Percentiles rank a stretch among this genome's conserved stretches.
Evolutionary conservation across 2,113 vertebrate genomes (phyloP).

Genomic region (Sminthopsis crassicaudata): DNA sequence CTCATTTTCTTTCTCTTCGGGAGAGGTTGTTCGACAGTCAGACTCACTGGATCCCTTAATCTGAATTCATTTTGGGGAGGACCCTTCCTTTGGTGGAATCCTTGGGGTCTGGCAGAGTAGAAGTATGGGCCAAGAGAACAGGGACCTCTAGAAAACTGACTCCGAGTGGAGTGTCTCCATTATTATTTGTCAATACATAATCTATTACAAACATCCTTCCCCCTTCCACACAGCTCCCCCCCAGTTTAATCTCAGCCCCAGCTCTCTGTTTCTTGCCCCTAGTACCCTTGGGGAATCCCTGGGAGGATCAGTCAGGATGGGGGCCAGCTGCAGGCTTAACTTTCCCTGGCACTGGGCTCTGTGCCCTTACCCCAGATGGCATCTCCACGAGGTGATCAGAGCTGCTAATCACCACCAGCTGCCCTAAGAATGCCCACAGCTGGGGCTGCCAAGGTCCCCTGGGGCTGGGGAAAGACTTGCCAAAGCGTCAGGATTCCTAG

Average conservation of each 20-base stretch:
- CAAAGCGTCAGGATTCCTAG: neutral
- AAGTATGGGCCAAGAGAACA: neutral
- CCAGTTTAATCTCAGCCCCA: neutral
- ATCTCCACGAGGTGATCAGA: conserved; percentile 80
- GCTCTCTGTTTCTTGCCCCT: neutral
- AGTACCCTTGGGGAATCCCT: neutral
- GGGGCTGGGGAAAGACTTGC: conserved; percentile 27
- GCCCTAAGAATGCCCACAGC: conserved; percentile 78
- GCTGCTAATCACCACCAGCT: conserved; percentile 86
- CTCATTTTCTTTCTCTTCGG: neutral
- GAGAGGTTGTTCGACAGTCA: neutral
- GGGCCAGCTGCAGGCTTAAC: conserved; percentile 34
- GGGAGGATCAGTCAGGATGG: neutral
- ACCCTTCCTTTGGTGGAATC: neutral
- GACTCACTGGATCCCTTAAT: neutral
- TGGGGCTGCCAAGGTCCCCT: conserved; percentile 52
- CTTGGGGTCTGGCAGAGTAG: neutral
- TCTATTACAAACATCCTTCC: neutral
- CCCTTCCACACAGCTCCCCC: neutral
- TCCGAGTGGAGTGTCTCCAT: neutral
- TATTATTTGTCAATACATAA: neutral
- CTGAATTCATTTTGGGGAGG: neutral
- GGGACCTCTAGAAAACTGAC: neutral
- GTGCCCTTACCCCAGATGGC: conserved; percentile 82
- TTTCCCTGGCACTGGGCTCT: conserved; percentile 65